Evolutionary conservation across 2,888 invertebrate species (phyloP).

Genomic region (Chesias legatella): DNA sequence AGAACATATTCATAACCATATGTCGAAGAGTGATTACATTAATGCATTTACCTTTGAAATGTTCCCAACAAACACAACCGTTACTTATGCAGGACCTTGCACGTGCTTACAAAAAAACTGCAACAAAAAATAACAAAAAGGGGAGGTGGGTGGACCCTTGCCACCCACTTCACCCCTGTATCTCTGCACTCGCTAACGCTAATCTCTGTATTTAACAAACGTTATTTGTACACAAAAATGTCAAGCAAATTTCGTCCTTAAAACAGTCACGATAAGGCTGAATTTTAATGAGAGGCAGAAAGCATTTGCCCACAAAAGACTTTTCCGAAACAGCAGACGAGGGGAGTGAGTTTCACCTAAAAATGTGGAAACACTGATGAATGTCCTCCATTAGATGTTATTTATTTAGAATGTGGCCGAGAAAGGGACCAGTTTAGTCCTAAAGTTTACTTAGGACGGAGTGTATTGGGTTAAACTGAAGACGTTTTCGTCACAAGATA

Average conservation of each 20-base stretch:
- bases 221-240: constrained; percentile 50
- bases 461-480: constrained; percentile 76
- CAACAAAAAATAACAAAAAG: constrained; percentile 68
- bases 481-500: constrained; percentile 69
- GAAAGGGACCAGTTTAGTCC: constrained; percentile 76
- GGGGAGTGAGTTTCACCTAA: constrained; percentile 75
- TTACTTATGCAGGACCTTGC: constrained; percentile 53
- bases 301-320: constrained; percentile 49
- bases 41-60: too few species aligned
- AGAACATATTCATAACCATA: too few species aligned
- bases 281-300: constrained; percentile 22
- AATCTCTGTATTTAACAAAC: constrained; percentile 69
- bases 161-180: constrained; percentile 58
- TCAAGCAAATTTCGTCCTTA: constrained; percentile 37
- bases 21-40: too few species aligned
- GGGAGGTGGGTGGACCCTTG: constrained; percentile 63
- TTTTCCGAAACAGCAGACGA: constrained; percentile 67
- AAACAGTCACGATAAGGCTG: constrained; percentile 23
- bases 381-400: constrained; percentile 81
- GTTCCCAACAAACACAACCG: constrained; percentile 14
- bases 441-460: constrained; percentile 78
- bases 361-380: constrained; percentile 80
- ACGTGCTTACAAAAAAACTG: constrained; percentile 69
- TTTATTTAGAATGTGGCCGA: constrained; percentile 81
- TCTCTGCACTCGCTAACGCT: constrained; percentile 75